A percentile compares a stretch with the other conserved stretches of the same genome.
These are phyloP conservation scores for Cephus runcator DNA, from an alignment of 2,888 invertebrate species.

Conservation along the genomic window DNA sequence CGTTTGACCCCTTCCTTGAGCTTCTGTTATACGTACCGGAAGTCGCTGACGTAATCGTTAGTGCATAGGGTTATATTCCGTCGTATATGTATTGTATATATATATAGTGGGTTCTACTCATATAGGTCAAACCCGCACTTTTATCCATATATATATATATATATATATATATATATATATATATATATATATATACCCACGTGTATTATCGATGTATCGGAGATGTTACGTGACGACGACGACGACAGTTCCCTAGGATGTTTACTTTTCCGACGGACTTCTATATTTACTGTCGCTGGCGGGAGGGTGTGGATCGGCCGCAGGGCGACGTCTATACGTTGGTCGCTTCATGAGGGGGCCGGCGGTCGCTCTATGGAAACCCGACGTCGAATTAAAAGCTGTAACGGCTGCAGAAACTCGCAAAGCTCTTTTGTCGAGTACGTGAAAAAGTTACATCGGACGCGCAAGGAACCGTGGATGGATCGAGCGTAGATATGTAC, in stretches of 20 bases:
- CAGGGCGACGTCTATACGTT: conserved; percentile 9
- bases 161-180: not conserved
- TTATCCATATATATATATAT: not conserved
- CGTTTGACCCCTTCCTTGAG: not conserved
- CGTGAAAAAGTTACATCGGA: not conserved
- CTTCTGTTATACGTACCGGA: not conserved
- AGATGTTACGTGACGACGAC: not conserved
- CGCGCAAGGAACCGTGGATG: not conserved
- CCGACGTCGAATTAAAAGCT: not conserved
- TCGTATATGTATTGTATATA: not conserved
- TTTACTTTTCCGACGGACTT: not conserved
- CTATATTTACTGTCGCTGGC: not conserved
- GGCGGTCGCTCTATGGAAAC: conserved; percentile 19
- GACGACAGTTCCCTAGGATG: not conserved
- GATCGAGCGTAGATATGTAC: not conserved
- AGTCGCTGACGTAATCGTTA: not conserved
- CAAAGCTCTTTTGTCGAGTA: not conserved
- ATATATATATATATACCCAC: fast-evolving
- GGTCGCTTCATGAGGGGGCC: conserved; percentile 29
- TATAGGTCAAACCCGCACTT: not conserved
- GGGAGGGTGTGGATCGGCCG: conserved; percentile 1
- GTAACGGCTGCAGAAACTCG: not conserved
- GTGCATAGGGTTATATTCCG: not conserved
- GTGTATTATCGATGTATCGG: not conserved
- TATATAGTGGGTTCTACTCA: not conserved